Evolutionary conservation across 2,113 vertebrate genomes (phyloP).

Genomic region (Peromyscus polionotus): DNA sequence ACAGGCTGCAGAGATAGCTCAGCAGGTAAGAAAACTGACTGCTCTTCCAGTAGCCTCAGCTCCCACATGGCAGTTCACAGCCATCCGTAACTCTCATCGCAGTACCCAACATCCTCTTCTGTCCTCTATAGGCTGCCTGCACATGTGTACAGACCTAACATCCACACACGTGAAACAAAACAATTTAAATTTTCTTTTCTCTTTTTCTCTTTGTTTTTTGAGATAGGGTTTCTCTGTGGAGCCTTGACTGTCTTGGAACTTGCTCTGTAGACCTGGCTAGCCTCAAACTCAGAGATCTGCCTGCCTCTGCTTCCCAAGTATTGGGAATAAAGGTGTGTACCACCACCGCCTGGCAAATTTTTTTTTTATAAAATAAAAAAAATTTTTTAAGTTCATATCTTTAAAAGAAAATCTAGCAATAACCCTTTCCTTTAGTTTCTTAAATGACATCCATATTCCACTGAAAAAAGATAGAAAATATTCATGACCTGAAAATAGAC

Average conservation of each 20-base stretch:
- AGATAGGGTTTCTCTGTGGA: neutral
- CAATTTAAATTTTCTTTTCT: neutral
- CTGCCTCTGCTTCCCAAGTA: neutral
- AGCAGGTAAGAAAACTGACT: neutral
- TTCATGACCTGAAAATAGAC: neutral
- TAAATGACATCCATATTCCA: neutral
- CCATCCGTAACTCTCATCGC: neutral
- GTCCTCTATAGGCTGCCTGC: neutral
- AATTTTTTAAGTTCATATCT: neutral
- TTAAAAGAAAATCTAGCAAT: conserved; percentile 51
- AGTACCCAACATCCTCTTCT: neutral
- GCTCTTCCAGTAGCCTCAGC: neutral
- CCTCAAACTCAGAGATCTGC: neutral
- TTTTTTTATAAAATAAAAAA: no score
- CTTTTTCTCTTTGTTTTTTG: neutral
- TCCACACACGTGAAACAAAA: neutral
- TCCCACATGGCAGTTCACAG: neutral
- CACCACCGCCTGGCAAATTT: neutral
- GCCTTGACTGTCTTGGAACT: neutral
- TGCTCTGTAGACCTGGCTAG: neutral
- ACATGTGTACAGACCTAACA: neutral
- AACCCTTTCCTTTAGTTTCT: neutral
- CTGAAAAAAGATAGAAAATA: neutral
- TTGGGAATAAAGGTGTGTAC: neutral
- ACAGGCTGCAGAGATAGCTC: neutral